Conservation (phyloP, 2,797 vertebrate species). For the Muscicapa striata region DNA sequence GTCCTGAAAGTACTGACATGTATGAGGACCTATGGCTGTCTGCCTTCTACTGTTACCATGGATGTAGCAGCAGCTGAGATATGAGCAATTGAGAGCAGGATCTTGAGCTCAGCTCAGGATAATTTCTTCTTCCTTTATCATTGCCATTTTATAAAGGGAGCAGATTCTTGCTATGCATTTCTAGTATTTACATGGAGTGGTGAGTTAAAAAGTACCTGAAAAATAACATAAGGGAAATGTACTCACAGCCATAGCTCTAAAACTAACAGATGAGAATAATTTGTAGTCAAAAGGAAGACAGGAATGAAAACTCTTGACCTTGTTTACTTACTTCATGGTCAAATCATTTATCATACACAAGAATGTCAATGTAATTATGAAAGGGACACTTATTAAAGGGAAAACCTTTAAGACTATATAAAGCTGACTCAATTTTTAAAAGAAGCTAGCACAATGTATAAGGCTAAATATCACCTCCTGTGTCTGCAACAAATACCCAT, state of each 20-base stretch:
- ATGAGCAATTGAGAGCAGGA: background rate
- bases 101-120: background rate
- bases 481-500: background rate
- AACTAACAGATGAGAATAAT: background rate
- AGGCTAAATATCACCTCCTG: background rate
- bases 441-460: rapidly evolving
- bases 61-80: background rate
- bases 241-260: background rate
- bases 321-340: background rate
- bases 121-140: background rate
- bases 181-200: background rate
- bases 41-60: background rate
- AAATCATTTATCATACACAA: background rate
- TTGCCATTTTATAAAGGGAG: background rate
- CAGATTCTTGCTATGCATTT: background rate
- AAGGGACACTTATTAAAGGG: background rate
- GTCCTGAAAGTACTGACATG: background rate
- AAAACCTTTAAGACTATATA: background rate
- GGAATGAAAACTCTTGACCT: background rate
- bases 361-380: background rate
- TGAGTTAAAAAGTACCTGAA: background rate
- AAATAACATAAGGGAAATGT: background rate
- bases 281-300: background rate
- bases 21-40: rapidly evolving
- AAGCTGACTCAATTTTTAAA: background rate